Conservation (phyloP, 2,888 invertebrate genomes). For the Graphium colonna region DNA sequence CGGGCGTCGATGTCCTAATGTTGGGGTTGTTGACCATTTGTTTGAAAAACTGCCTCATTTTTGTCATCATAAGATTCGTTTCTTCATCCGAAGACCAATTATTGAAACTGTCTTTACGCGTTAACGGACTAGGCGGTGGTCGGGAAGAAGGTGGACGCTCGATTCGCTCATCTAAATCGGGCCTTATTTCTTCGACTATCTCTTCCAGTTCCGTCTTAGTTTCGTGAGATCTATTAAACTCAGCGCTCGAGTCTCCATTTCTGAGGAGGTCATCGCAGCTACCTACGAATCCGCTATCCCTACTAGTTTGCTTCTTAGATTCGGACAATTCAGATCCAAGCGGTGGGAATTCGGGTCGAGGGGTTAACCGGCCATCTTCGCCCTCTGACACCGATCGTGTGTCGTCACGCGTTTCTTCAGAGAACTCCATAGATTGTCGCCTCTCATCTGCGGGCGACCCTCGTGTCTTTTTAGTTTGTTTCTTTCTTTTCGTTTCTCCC, state of each 20-base stretch:
- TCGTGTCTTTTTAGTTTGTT: conserved; percentile 85
- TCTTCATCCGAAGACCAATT: conserved; percentile 97
- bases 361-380: conserved; percentile 84
- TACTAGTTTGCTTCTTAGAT: conserved; percentile 88
- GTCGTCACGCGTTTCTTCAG: conserved; percentile 80
- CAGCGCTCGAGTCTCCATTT: conserved; percentile 79
- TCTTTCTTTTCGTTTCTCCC: conserved; percentile 91
- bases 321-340: conserved; percentile 80
- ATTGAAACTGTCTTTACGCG: conserved; percentile 93
- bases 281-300: conserved; percentile 93
- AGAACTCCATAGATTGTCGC: conserved; percentile 82
- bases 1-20: conserved; percentile 75
- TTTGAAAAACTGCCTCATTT: conserved; percentile 95
- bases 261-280: conserved; percentile 92
- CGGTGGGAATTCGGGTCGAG: conserved; percentile 83
- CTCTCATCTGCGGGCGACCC: conserved; percentile 82
- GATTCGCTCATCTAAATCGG: conserved; percentile 72
- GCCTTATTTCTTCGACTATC: conserved; percentile 80
- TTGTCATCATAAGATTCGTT: conserved; percentile 96
- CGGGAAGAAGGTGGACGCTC: conserved; percentile 75
- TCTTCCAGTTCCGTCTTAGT: conserved; percentile 79
- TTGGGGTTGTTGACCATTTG: conserved; percentile 89
- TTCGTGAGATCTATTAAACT: conserved; percentile 73
- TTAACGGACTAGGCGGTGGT: conserved; percentile 80
- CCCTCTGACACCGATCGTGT: conserved; percentile 82